Evolutionary conservation across 1,140 invertebrate genomes (phyloP).

Genomic region (Asbolus verrucosus): DNA sequence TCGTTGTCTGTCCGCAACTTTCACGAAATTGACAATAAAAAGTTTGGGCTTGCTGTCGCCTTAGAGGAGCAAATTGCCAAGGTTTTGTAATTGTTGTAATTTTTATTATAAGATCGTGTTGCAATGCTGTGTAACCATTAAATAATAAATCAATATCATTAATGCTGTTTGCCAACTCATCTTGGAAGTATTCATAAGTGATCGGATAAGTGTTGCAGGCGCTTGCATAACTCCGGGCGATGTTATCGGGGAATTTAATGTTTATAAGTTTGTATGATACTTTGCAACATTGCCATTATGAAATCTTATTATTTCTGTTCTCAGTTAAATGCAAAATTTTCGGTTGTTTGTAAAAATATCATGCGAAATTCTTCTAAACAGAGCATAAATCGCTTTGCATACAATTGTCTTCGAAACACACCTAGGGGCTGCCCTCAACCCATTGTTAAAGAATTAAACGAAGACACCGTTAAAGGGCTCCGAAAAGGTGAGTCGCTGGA

Average conservation of each 20-base stretch:
- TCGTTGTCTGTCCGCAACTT: too few species aligned
- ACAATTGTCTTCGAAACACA: constrained; percentile 22
- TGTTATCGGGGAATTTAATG: constrained; percentile 7
- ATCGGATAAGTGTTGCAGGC: too few species aligned
- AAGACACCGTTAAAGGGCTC: constrained; percentile 5
- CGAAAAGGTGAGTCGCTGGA: too few species aligned
- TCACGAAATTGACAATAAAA: too few species aligned
- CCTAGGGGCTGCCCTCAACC: constrained; percentile 19
- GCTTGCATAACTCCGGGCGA: constrained; percentile 10
- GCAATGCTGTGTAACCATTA: background rate
- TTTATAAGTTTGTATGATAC: constrained; percentile 9
- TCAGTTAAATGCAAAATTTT: background rate
- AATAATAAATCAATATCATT: constrained; percentile 4
- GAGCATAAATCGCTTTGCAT: constrained; percentile 33
- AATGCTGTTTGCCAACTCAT: constrained; percentile 23
- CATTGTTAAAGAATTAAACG: background rate
- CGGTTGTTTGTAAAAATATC: background rate
- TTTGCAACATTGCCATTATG: background rate
- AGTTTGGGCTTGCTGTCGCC: too few species aligned
- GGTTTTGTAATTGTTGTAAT: constrained; percentile 6
- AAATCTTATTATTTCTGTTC: constrained; percentile 22
- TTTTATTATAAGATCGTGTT: background rate
- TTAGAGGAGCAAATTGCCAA: too few species aligned
- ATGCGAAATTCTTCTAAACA: constrained; percentile 18
- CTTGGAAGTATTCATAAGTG: constrained; percentile 9